A percentile compares a stretch with the other conserved stretches of the same genome.
These are phyloP conservation scores for Globodera rostochiensis DNA, from an alignment of 1,140 invertebrate genomes.

Conservation along the genomic window DNA sequence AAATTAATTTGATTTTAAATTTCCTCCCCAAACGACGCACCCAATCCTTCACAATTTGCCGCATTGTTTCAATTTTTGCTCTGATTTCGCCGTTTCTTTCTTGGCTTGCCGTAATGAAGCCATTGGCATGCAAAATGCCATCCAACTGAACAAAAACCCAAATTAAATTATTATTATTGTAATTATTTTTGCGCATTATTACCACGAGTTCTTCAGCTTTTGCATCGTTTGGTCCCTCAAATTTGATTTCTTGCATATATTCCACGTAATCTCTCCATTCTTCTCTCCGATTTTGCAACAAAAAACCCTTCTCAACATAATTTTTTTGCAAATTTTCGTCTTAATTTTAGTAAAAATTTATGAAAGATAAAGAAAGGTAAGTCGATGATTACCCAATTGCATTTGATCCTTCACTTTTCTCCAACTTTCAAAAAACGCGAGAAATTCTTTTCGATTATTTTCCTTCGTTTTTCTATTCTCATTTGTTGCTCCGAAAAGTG, in stretches of 20 bases:
- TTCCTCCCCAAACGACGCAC: background rate
- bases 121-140: background rate
- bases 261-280: background rate
- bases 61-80: background rate
- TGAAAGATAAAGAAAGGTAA: background rate
- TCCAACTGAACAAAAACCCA: background rate
- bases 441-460: background rate
- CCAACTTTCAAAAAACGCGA: background rate
- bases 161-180: background rate
- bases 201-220: background rate
- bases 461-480: background rate
- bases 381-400: background rate
- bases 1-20: background rate
- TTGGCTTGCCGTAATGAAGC: background rate
- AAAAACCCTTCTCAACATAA: background rate
- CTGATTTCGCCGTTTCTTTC: background rate
- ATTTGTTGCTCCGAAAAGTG: background rate
- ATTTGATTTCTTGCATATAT: background rate
- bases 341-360: background rate
- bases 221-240: background rate
- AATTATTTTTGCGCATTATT: background rate
- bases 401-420: background rate
- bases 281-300: background rate
- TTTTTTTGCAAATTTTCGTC: background rate
- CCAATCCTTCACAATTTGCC: background rate